Conservation (phyloP, 2,797 vertebrate genomes). For the Smutsia temminckii region DNA sequence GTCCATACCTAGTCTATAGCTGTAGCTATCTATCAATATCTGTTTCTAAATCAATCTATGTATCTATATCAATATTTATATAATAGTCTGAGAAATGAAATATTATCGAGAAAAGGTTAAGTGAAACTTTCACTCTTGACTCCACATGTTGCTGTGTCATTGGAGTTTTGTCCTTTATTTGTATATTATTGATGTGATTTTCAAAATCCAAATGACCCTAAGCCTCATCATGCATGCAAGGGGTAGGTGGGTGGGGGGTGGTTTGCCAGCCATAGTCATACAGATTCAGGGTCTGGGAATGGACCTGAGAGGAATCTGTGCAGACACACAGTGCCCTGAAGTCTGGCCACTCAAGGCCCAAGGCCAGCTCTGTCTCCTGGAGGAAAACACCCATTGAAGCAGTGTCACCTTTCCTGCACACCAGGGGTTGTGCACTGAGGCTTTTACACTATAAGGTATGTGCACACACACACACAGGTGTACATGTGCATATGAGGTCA, state of each 20-base stretch:
- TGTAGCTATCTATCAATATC: not conserved
- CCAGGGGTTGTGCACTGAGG: not conserved
- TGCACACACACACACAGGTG: fast-evolving
- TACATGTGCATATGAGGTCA: not conserved
- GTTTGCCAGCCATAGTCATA: not conserved
- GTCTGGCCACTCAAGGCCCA: not conserved
- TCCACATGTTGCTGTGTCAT: not conserved
- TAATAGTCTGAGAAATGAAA: not conserved
- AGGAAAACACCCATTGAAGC: fast-evolving
- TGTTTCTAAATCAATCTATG: not conserved
- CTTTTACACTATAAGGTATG: too few relatives aligned
- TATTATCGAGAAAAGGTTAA: not conserved
- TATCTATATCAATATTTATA: too few relatives aligned
- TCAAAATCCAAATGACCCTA: not conserved
- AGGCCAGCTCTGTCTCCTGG: not conserved
- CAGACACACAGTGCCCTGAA: not conserved
- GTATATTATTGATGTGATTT: not conserved
- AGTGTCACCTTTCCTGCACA: not conserved
- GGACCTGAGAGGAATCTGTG: fast-evolving
- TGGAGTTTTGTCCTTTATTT: not conserved
- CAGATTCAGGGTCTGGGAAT: not conserved
- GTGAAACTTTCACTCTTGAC: not conserved
- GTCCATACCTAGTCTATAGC: not conserved
- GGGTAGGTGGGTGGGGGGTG: not conserved
- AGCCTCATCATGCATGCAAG: not conserved